A percentile compares a stretch with the other conserved stretches of the same genome.
Evolutionary conservation across 2,113 vertebrate genomes (phyloP).

Genomic region (Ptilorrhoa leucosticta): DNA sequence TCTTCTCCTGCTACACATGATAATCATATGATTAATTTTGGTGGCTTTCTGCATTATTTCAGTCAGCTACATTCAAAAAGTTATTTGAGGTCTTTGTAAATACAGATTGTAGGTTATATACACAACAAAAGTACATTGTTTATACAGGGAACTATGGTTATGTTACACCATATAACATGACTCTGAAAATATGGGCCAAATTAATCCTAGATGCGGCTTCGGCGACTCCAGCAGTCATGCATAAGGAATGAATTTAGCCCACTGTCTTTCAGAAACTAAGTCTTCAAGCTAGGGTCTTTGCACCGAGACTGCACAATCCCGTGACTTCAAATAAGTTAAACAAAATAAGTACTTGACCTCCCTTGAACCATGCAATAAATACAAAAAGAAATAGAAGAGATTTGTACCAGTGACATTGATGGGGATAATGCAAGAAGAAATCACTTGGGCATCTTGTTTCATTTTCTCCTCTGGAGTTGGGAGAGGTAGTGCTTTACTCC

Average conservation of each 20-base stretch:
- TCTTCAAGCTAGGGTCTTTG: neutral
- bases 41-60: conserved; percentile 71
- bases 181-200: conserved; percentile 13
- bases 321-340: conserved; percentile 47
- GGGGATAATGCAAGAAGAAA: conserved; percentile 94
- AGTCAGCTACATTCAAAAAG: conserved; percentile 70
- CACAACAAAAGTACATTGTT: conserved; percentile 57
- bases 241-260: conserved; percentile 45
- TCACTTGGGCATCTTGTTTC: conserved; percentile 91
- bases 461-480: conserved; percentile 97
- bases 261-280: conserved; percentile 17
- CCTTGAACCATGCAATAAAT: conserved; percentile 58
- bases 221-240: neutral
- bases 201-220: conserved; percentile 10
- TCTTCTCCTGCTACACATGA: conserved; percentile 60
- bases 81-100: conserved; percentile 58
- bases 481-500: conserved; percentile 92
- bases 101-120: conserved; percentile 59
- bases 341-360: conserved; percentile 48
- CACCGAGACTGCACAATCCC: neutral
- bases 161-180: neutral
- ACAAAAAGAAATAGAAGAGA: conserved; percentile 63
- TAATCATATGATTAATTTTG: conserved; percentile 75
- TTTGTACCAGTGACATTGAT: conserved; percentile 96
- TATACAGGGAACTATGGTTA: conserved; percentile 29